Base-by-base conservation (phyloP, 1,140 invertebrate genomes). In the Zaprionus africanus region DNA sequence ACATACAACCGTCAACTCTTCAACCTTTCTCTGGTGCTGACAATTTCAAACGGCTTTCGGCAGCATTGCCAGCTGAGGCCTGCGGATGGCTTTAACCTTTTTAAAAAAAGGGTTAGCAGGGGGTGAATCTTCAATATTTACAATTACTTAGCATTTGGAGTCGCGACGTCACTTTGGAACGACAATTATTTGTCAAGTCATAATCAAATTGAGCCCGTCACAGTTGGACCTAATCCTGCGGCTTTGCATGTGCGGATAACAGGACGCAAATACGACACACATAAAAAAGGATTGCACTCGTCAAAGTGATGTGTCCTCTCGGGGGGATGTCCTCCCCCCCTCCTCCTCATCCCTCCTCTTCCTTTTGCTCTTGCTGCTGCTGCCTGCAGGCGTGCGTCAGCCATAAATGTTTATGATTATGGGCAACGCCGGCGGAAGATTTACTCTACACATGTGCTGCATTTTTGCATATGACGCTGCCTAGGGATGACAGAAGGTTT, bases 401-500 rank as follows among this genome's bases (percentile, higher is more conserved):
- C 86, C 80, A 90, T 90, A 90, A 90, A 90, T 90, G 85, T 90
- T 90, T 90, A 90, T 90, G 85, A 90, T 90, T 90, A 90, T 90
- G 82, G 85, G 68, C 60, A 85, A 26, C 64, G 79, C 69, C 81
- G 57, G 76, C 70, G 64, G 69, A 90, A 90, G 85, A 90, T 90
- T 90, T 90, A 85, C 86, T 90, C 77, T 66, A 75, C 85, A 90
- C 85, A 90, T 90, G 85, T 90, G 85, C 85, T 90, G 81, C 85
- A 90, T 82, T 90, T 78, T 84, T 88, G 84, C 84, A 88, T 88
- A 88, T 88, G 84, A 78, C 72, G 65, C 64, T 71, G 46, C 19
- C 15, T 70, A 84, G 81, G 63, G 81, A 81, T 84, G 81, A 46
- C 2, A 6, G 17, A 65, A 43, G 28, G n/a, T 15, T 34, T 6